Base-by-base conservation (phyloP, 2,113 vertebrate species). In the Semicossyphus pulcher region DNA sequence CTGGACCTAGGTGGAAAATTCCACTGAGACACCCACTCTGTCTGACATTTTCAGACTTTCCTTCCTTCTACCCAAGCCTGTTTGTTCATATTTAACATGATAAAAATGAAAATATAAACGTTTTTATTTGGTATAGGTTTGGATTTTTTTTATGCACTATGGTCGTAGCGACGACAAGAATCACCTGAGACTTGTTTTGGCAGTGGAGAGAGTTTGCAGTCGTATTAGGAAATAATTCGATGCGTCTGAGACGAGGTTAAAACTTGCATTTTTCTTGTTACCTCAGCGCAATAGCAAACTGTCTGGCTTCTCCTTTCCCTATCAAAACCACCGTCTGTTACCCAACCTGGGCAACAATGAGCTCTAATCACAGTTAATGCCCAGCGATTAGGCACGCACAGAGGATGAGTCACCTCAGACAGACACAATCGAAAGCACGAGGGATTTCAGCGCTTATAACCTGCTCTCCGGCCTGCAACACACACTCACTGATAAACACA, bases 371-470 rank as follows among this genome's bases (percentile, higher is more conserved):
- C 54, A 8, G 49, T 76, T 88, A 88, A 91, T 81, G 42, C 81
- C 0, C 26, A 3, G 73, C 41, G 63, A 84, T 83, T 81, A 83
- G 59, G 42, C 16, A 23, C 29, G 61, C 37, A 48, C 23, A 65
- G 42, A 18, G 8, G 18, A 2, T 92, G 87, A 92, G 78, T 92
- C 91, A 92, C 20, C 53, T 4, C 47, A 81, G 65, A 37, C 81
- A 89, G 86, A 91, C 86, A 86, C 79, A 90, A 90, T 89, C 78
- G 90, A 92, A 92, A 91, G 90, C 88, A 67, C 23, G 49, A 78
- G 36, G 68, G 78, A 78, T 78, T 84, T 66, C 1, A 32, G 7
- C 5, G 1, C 61, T 81, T 73, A 83, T 81, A 58, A 82, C 78
- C 64, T 64, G 72, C 59, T 84, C 78, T 45, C 9, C 18, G 28